A percentile compares a stretch with the other conserved stretches of the same genome.
phyloP scores from a whole-genome alignment of 2,888 invertebrate species.

The Chymomyza procnemis region DNA sequence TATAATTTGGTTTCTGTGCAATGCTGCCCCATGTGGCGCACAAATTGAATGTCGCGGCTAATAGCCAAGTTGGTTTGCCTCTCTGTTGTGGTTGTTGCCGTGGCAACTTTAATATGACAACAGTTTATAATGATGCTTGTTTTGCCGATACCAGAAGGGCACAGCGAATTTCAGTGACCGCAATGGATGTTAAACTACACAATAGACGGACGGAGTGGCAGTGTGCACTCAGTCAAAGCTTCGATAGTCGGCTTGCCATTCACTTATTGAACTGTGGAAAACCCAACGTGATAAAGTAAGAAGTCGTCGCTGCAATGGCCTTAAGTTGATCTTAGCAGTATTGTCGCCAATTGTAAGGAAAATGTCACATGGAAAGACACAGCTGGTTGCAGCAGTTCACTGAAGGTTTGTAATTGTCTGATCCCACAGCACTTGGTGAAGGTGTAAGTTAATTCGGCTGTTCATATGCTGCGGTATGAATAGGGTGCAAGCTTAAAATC shows the following conservation, averaged over 20 bases:
- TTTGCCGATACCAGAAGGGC: conserved; percentile 41
- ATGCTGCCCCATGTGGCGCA: conserved; percentile 53
- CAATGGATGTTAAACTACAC: neutral
- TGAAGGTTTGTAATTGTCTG: too few species aligned
- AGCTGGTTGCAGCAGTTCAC: neutral
- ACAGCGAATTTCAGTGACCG: conserved; percentile 11
- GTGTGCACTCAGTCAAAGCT: neutral
- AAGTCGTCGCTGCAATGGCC: conserved; percentile 55
- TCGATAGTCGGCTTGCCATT: conserved; percentile 47
- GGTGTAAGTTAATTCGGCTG: neutral
- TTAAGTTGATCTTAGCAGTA: conserved; percentile 29
- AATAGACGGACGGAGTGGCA: conserved; percentile 7
- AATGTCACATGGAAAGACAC: conserved; percentile 49
- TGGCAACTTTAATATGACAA: conserved; percentile 61
- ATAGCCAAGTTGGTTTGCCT: conserved; percentile 49
- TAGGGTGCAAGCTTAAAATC: too few species aligned
- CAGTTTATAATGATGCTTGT: conserved; percentile 55
- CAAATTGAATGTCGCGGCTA: conserved; percentile 66
- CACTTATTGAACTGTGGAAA: conserved; percentile 45
- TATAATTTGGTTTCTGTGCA: conserved; percentile 11
- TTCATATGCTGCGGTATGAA: too few species aligned
- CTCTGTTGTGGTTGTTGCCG: conserved; percentile 18
- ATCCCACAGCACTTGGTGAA: neutral
- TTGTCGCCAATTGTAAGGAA: conserved; percentile 63
- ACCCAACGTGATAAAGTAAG: conserved; percentile 49